Percentiles rank a stretch among this genome's conserved stretches.
Evolutionary conservation across 2,797 vertebrate species (phyloP).

Genomic region (Sebastiscus albofasciatus): DNA sequence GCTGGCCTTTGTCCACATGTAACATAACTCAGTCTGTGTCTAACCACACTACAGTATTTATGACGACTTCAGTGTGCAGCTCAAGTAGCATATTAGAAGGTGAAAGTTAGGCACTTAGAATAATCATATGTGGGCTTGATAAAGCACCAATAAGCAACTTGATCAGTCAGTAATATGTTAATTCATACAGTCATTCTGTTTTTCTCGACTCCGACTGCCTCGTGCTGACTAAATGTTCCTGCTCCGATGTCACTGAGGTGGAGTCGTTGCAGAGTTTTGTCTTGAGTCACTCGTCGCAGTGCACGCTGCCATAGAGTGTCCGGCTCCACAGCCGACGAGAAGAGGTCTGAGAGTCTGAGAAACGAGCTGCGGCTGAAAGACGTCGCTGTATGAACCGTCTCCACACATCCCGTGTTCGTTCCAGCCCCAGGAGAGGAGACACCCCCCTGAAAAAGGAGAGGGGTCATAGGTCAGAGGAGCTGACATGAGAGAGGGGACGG

Average conservation of each 20-base stretch:
- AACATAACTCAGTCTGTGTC: conserved; percentile 53
- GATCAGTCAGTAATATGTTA: conserved; percentile 1
- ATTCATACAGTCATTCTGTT: conserved; percentile 13
- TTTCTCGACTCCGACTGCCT: conserved; percentile 2
- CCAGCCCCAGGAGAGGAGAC: conserved; percentile 94
- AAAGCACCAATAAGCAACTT: conserved; percentile 1
- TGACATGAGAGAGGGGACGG: conserved; percentile 18
- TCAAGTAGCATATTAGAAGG: not conserved
- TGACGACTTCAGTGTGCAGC: conserved; percentile 19
- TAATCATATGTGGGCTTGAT: not conserved
- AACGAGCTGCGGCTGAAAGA: conserved; percentile 81
- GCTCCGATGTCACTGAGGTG: conserved; percentile 11
- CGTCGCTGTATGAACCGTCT: conserved; percentile 82
- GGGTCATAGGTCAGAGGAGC: conserved; percentile 62
- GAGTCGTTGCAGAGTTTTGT: conserved; percentile 29
- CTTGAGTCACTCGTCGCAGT: conserved; percentile 17
- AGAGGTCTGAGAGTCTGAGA: conserved; percentile 70
- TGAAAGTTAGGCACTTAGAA: conserved; percentile 43
- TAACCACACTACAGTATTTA: conserved; percentile 44
- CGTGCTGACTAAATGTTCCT: not conserved
- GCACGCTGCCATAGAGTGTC: conserved; percentile 91
- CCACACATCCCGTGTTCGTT: conserved; percentile 98
- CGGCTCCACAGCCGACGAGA: conserved; percentile 92
- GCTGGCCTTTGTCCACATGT: conserved; percentile 41
- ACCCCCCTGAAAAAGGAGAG: conserved; percentile 77